These are phyloP conservation scores for Drosophila basisetae DNA, from an alignment of 2,888 invertebrate species.

Conservation along the genomic window DNA sequence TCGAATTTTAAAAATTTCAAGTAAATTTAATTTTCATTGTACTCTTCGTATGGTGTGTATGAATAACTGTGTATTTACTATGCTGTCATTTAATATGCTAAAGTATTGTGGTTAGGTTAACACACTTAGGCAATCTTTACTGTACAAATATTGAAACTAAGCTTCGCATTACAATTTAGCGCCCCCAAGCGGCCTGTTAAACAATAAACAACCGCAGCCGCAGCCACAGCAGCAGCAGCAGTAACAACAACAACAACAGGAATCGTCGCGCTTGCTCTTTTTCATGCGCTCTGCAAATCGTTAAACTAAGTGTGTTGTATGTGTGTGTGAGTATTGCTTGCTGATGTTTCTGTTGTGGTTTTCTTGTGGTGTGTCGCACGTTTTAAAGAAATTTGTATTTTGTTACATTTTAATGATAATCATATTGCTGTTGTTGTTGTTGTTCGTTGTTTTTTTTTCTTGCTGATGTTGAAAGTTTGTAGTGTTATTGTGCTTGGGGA, in stretches of 20 bases:
- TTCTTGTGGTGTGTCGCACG: slow-evolving; percentile 55
- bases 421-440: slow-evolving; percentile 31
- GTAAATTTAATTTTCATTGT: not conserved
- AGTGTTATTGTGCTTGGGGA: slow-evolving; percentile 22
- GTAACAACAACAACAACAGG: slow-evolving; percentile 30
- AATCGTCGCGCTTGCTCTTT: slow-evolving; percentile 26
- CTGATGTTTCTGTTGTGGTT: slow-evolving; percentile 54
- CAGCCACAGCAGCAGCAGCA: slow-evolving; percentile 22
- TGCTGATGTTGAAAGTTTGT: slow-evolving; percentile 17
- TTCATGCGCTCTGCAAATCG: slow-evolving; percentile 25
- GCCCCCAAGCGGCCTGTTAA: slow-evolving; percentile 73
- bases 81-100: slow-evolving; percentile 21
- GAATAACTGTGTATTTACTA: not conserved
- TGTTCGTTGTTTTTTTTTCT: not conserved
- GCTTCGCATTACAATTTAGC: slow-evolving; percentile 72
- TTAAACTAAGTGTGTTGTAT: slow-evolving; percentile 1
- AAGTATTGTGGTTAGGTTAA: slow-evolving; percentile 27
- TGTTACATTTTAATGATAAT: slow-evolving; percentile 63
- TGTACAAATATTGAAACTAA: slow-evolving; percentile 55
- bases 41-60: not conserved
- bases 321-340: slow-evolving; percentile 16
- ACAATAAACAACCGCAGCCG: slow-evolving; percentile 64
- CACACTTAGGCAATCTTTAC: slow-evolving; percentile 46
- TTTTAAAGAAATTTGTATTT: slow-evolving; percentile 58
- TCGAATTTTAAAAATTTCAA: not conserved